Conservation (phyloP, 2,797 vertebrate genomes). For the Eutrigla gurnardus region DNA sequence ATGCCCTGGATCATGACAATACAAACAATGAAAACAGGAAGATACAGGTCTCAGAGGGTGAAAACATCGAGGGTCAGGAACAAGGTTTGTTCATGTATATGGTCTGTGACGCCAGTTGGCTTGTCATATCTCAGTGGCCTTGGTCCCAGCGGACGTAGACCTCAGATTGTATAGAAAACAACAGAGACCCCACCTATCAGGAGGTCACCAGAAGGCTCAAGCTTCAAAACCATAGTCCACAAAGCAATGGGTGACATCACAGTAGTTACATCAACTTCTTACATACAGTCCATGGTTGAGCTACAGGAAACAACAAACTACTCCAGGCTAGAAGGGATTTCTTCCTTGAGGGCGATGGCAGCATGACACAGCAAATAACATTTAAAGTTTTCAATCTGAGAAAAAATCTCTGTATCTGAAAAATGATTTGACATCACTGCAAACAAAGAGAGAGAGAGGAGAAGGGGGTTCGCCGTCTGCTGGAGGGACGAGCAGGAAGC, state of each 20-base stretch:
- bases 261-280: too few relatives aligned
- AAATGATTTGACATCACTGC: neutral
- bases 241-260: too few relatives aligned
- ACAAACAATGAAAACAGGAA: constrained; percentile 21
- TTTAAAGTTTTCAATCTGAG: too few relatives aligned
- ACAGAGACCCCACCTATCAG: constrained; percentile 29
- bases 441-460: neutral
- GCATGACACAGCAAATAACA: neutral
- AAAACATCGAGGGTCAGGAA: constrained; percentile 22
- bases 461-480: neutral
- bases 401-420: too few relatives aligned
- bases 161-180: constrained; percentile 44
- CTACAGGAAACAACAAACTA: neutral
- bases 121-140: constrained; percentile 39
- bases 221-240: too few relatives aligned
- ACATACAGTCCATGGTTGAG: too few relatives aligned
- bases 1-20: neutral
- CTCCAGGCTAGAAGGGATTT: neutral
- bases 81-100: constrained; percentile 3
- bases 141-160: constrained; percentile 47
- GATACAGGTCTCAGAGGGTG: neutral
- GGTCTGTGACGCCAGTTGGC: constrained; percentile 31
- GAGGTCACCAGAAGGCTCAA: constrained; percentile 8
- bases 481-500: constrained; percentile 33
- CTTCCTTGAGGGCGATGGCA: neutral